A percentile compares a stretch with the other conserved stretches of the same genome.
phyloP scores from a whole-genome alignment of 23 tunicate genomes.

The Styela clava region DNA sequence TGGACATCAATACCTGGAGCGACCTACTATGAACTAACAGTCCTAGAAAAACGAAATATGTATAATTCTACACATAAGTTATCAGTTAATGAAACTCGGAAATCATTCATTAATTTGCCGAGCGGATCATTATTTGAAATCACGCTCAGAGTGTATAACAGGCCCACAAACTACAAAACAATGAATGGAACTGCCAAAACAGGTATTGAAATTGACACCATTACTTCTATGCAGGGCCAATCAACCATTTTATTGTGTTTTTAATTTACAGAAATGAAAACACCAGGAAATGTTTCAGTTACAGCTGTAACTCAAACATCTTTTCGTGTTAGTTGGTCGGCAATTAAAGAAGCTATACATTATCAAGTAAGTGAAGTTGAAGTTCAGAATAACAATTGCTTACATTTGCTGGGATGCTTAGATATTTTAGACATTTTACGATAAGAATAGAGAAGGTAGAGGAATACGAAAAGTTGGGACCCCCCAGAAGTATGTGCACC shows the following conservation, averaged over 20 bases:
- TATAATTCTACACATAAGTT: background rate
- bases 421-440: too few species aligned
- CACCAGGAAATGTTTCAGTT: background rate
- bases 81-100: background rate
- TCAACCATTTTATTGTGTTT: too few species aligned
- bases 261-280: background rate
- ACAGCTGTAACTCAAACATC: background rate
- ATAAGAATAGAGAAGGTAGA: too few species aligned
- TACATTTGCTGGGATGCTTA: too few species aligned
- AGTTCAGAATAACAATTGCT: too few species aligned
- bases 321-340: background rate
- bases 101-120: background rate
- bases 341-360: background rate
- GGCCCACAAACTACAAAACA: background rate
- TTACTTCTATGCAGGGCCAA: too few species aligned
- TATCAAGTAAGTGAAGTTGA: background rate
- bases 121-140: background rate
- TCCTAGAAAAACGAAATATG: background rate
- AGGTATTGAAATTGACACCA: background rate
- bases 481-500: too few species aligned
- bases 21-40: background rate
- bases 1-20: background rate
- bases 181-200: background rate
- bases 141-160: background rate
- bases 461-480: too few species aligned